Evolutionary conservation across 2,797 vertebrate species (phyloP), one percentile per base, ranked within the genome.

Genomic region (Peromyscus nudipes): DNA sequence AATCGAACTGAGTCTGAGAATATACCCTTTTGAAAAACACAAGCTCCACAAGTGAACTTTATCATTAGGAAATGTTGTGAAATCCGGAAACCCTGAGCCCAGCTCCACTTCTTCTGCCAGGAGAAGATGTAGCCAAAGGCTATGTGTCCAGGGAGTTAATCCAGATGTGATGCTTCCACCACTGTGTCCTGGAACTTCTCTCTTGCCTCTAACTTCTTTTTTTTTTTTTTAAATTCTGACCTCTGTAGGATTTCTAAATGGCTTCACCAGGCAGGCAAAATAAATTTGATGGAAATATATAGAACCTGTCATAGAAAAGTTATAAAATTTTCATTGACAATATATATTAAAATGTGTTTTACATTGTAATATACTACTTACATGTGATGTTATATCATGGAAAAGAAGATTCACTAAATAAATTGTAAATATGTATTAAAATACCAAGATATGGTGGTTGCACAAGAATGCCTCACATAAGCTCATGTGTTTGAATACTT

Each of bases 11-110:
- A 75, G n/a, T 43, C 65, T 86, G 65, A 17, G 87, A 96, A 88
- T 49, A 71, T 67, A 21, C 27, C 17, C 49, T 89, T 46, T 31
- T n/a, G 88, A 76, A 55, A 71, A 91, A n/a, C 5, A 4, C 67
- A 89, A 89, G 43, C 37, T 65, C 55, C 34, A 89, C 95, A 97
- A 96, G 60, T 97, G 94, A 83, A 77, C 88, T 71, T 94, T 52
- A 34, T 97, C 95, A 86, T 21, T 62, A 67, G 14, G 43, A 86
- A 83, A 64, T 34, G 25, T 81, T 83, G 71, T 49, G 65, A 96
- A 95, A 89, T 65, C 37, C 29, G 60, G 84, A 81, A 87, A 86
- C 46, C 60, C 90, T 37, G 21, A 96, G 60, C 19, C 12, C 60
- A 96, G 76, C 10, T 88, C 34, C 19, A 62, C 69, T 94, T 81